Evolutionary conservation across 1,140 invertebrate species (phyloP), one percentile per base, ranked within the genome.

Genomic region (Chironomus tepperi): DNA sequence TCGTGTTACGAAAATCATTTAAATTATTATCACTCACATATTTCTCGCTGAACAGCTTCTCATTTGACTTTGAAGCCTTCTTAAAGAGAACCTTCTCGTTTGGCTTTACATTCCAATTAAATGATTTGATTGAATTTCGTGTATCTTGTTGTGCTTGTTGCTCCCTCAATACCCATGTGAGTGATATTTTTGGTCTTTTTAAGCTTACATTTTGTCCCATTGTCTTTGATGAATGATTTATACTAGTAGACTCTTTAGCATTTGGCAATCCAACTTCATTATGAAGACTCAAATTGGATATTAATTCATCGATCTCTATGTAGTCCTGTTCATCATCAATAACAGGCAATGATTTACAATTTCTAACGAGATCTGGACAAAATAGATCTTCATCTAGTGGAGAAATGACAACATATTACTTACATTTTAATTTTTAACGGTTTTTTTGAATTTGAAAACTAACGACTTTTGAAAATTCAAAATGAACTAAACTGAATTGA

Each of bases 91-190:
- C 81, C 70, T 78, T 76, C 8, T 75, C 79, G 15, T 79, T 77
- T 73, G 77, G 77, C 75, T 80, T 79, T 77, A 80, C 81, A 77
- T 81, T 82, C 78, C 80, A 80, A 74, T 78, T 79, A 74, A 83
- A 81, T 43, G 77, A 77, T 82, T 78, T 76, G 79, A 80, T 76
- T 42, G 47, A 70, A 75, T 77, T 77, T 76, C 82, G 43, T 78
- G 18, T 34, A 34, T 34, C 24, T 34, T 34, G 67, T 77, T 80
- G 74, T 79, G 78, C 57, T 83, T 84, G 80, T 74, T 88, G 87
- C 73, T 88, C 86, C 75, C 87, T 85, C 8, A 90, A 80, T 73
- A 89, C 88, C 89, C 89, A 90, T 15, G 89, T 89, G 64, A 90
- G 81, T 64, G 88, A 89, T 79, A 90, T 88, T 80, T 89, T 89